phyloP scores from a whole-genome alignment of 2,113 vertebrate genomes.

The Oostethus manadensis region DNA sequence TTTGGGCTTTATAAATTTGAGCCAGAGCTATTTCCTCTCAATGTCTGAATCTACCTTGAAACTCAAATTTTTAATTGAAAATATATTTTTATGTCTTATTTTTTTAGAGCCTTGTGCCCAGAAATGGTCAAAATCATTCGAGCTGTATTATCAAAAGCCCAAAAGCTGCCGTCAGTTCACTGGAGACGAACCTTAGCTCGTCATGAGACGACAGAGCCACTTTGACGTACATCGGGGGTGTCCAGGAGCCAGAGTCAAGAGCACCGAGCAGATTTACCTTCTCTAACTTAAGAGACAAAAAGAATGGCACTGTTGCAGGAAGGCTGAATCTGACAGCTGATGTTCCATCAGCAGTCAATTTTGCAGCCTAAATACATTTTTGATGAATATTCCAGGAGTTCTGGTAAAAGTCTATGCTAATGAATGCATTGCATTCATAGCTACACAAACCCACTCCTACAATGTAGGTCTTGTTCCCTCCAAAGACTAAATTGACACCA shows the following conservation, averaged over 20 bases:
- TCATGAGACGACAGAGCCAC: not conserved
- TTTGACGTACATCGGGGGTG: not conserved
- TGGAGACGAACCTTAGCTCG: not conserved
- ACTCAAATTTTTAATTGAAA: constrained; percentile 3
- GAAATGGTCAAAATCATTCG: not conserved
- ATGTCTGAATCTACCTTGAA: constrained; percentile 11
- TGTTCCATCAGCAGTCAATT: constrained; percentile 22
- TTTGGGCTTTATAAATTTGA: constrained; percentile 35
- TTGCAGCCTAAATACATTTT: constrained; percentile 38
- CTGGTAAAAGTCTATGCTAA: constrained; percentile 12
- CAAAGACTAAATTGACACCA: constrained; percentile 37
- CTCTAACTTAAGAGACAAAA: constrained; percentile 21
- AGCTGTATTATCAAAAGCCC: constrained; percentile 3
- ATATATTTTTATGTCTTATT: not conserved
- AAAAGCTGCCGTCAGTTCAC: constrained; percentile 1
- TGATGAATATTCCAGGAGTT: constrained; percentile 20
- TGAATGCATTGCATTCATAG: constrained; percentile 16
- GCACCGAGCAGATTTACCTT: constrained; percentile 20
- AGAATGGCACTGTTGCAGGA: constrained; percentile 31
- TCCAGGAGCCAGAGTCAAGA: constrained; percentile 22
- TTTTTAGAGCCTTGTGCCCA: not conserved
- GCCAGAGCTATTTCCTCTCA: constrained; percentile 30
- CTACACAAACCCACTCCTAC: constrained; percentile 19
- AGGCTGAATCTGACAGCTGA: not conserved
- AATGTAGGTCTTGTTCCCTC: constrained; percentile 12